Percentiles rank a stretch among this genome's conserved stretches.
Evolutionary conservation across 2,113 vertebrate species (phyloP).

Genomic region (Saguinus imperator): DNA sequence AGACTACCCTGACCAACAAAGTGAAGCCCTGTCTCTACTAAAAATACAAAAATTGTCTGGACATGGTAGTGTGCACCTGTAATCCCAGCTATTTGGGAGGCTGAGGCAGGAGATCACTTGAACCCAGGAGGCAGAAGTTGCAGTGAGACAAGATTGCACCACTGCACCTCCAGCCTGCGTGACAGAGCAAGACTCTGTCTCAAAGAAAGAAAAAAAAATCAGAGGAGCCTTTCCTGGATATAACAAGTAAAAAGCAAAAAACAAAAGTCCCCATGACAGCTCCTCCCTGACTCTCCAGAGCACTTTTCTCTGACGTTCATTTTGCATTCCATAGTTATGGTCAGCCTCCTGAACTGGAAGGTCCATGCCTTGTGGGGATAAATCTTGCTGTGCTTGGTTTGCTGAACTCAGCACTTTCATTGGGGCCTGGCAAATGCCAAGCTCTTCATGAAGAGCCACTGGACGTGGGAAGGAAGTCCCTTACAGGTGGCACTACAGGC

Average conservation of each 20-base stretch:
- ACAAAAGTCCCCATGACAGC: background rate
- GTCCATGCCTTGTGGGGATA: background rate
- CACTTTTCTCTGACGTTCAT: background rate
- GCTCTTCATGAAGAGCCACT: background rate
- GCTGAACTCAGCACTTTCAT: background rate
- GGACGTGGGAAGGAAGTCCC: accelerated
- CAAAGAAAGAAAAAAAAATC: background rate
- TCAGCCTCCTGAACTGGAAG: background rate
- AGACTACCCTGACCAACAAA: too few species aligned
- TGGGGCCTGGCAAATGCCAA: background rate
- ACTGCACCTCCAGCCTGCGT: too few species aligned
- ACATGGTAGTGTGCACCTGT: too few species aligned
- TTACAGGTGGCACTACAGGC: background rate
- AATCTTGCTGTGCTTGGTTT: too few species aligned
- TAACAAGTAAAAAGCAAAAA: background rate
- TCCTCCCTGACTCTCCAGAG: background rate
- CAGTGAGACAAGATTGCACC: too few species aligned
- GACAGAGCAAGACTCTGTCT: background rate
- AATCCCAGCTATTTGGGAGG: too few species aligned
- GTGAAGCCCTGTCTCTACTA: too few species aligned
- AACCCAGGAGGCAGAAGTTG: too few species aligned
- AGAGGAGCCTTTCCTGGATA: background rate
- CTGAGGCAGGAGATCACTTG: too few species aligned
- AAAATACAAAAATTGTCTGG: too few species aligned
- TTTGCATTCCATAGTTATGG: background rate